These are phyloP conservation scores for Zeugodacus cucurbitae DNA, from an alignment of 1,140 invertebrate genomes.

Conservation along the genomic window DNA sequence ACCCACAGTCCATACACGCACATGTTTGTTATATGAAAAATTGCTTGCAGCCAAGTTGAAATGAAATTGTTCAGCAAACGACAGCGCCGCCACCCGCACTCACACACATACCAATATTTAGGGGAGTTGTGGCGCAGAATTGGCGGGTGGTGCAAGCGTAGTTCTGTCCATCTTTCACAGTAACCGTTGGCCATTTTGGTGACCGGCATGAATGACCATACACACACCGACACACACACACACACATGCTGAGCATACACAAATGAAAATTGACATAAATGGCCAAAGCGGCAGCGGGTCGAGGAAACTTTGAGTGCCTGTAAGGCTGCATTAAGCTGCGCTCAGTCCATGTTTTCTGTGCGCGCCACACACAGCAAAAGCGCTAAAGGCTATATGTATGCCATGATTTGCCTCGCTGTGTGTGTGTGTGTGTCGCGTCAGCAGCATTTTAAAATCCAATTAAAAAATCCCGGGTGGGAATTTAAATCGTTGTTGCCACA, in stretches of 20 bases:
- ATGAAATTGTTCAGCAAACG: slow-evolving; percentile 26
- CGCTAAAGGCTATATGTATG: not conserved
- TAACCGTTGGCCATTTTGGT: slow-evolving; percentile 15
- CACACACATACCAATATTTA: not conserved
- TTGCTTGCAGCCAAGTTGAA: slow-evolving; percentile 23
- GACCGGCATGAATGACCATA: not conserved
- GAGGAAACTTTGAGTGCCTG: slow-evolving; percentile 38
- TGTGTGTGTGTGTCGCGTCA: not conserved
- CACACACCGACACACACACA: not conserved
- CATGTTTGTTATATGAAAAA: slow-evolving; percentile 20
- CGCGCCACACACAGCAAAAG: not conserved
- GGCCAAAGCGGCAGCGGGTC: not conserved
- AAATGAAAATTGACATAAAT: slow-evolving; percentile 38
- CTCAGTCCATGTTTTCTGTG: slow-evolving; percentile 30
- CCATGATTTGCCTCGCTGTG: not conserved
- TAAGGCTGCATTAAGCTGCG: slow-evolving; percentile 18
- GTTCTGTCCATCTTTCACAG: slow-evolving; percentile 16
- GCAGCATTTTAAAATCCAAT: slow-evolving; percentile 46
- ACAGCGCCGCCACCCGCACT: not conserved
- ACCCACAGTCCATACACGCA: not conserved
- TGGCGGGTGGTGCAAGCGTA: not conserved
- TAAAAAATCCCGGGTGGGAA: slow-evolving; percentile 42
- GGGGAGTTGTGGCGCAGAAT: not conserved
- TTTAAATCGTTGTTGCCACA: slow-evolving; percentile 43
- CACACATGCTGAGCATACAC: no score